Conservation (phyloP, 2,888 invertebrate genomes). For the Neoascia interrupta region DNA sequence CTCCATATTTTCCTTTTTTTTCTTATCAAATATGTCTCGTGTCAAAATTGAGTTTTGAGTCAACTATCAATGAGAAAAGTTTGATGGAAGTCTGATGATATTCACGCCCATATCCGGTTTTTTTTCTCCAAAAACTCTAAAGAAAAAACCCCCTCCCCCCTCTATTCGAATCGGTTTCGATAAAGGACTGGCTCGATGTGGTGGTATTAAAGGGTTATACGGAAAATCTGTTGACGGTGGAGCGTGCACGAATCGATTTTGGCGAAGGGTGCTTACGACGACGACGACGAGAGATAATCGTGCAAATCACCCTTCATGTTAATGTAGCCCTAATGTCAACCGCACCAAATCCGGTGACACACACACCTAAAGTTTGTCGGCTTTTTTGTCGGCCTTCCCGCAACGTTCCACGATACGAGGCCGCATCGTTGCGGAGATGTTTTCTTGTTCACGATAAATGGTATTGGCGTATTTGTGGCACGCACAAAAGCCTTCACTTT, state of each 20-base stretch:
- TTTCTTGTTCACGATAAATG: neutral
- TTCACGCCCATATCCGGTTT: neutral
- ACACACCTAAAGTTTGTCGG: neutral
- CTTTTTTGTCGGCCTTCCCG: neutral
- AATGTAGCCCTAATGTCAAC: constrained; percentile 42
- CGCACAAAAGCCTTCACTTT: constrained; percentile 8
- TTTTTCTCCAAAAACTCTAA: no score
- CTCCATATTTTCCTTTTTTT: no score
- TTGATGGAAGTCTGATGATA: constrained; percentile 50
- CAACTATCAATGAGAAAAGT: constrained; percentile 50
- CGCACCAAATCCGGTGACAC: constrained; percentile 12
- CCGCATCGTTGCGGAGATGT: neutral
- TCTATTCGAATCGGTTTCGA: neutral
- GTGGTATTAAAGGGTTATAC: no score
- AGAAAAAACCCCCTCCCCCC: no score
- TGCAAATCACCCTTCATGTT: constrained; percentile 44
- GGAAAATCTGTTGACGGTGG: constrained; percentile 1
- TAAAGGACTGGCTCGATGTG: no score
- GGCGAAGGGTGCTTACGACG: constrained; percentile 16
- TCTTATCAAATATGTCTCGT: constrained; percentile 27
- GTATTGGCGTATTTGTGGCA: constrained; percentile 12
- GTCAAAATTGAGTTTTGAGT: constrained; percentile 34
- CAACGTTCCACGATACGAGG: neutral
- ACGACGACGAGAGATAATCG: constrained; percentile 36
- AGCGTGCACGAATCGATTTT: constrained; percentile 31